Evolutionary conservation across 2,888 invertebrate genomes (phyloP).

Genomic region (Hypolimnas misippus): DNA sequence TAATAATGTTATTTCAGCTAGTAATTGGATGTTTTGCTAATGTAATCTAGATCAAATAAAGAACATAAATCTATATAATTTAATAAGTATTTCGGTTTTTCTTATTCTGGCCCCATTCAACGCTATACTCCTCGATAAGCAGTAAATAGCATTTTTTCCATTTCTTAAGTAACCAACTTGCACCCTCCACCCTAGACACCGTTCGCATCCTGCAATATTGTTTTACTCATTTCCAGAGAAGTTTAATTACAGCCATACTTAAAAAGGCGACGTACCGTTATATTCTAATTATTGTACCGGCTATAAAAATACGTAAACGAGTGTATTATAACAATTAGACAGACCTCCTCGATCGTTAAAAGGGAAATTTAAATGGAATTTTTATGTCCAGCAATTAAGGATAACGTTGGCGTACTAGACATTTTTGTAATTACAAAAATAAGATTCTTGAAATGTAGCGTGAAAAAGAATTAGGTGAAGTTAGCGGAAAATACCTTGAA

Average conservation of each 20-base stretch:
- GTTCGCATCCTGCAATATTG: constrained; percentile 69
- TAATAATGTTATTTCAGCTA: too few species aligned
- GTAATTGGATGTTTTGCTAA: too few species aligned
- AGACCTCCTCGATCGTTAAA: constrained; percentile 83
- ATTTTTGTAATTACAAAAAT: constrained; percentile 85
- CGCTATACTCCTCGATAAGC: constrained; percentile 73
- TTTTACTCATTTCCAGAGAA: constrained; percentile 70
- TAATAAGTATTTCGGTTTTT: too few species aligned
- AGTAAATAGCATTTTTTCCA: constrained; percentile 81
- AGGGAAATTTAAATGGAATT: constrained; percentile 85
- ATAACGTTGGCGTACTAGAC: constrained; percentile 83
- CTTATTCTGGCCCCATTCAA: constrained; percentile 68
- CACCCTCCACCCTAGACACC: constrained; percentile 48
- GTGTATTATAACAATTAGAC: constrained; percentile 84
- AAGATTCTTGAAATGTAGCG: constrained; percentile 84
- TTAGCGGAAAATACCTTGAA: constrained; percentile 73
- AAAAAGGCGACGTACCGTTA: constrained; percentile 77
- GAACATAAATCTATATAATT: too few species aligned
- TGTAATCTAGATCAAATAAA: too few species aligned
- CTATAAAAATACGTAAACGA: constrained; percentile 85
- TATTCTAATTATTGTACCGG: constrained; percentile 83
- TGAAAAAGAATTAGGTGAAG: constrained; percentile 82
- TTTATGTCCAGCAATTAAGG: constrained; percentile 85
- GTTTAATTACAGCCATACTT: constrained; percentile 77
- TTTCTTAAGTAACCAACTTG: constrained; percentile 73